Evolutionary conservation across 2,113 vertebrate species (phyloP), one percentile per base, ranked within the genome.

Genomic region (Gymnobelideus leadbeateri): DNA sequence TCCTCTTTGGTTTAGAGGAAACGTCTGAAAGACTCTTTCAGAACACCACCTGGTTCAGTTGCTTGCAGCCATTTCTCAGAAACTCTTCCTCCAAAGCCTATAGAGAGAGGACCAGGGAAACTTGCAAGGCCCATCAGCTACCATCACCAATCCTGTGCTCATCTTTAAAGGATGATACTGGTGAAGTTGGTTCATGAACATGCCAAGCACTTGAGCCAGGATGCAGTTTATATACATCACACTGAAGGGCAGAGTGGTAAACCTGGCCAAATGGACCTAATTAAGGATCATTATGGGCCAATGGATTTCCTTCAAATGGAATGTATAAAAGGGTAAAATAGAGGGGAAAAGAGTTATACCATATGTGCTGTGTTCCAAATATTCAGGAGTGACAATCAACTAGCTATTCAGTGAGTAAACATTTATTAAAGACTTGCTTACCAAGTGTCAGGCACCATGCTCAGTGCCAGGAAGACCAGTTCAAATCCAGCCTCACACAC

Each of bases 131-230:
- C 68, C 90, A 53, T 46, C 92, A 26, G 91, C 54, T 46, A 61
- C 11, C n/a, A 94, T 89, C 37, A 54, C 9, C 47, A 28, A 43
- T 46, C 26, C 43, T 91, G 89, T 53, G 31, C 11, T 25, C 93
- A 12, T 92, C 24, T 94, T 95, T 93, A 94, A 96, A 91, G 43
- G 51, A 16, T 50, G 21, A 21, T 68, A 50, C 77, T 96, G 96
- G 95, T 26, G 37, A 92, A 95, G 93, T 95, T 84, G 93, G 19
- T 24, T 91, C 91, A 90, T 92, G 93, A 2, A 43, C 49, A 25
- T 90, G 51, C 21, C 91, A 92, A 96, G 89, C 92, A 84, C 92
- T 95, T 96, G 25, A 26, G 68, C 89, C 91, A 90, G 91, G 54
- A 89, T 89, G 91, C 94, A 24, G 46, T 68, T 93, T 92, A 8